These are phyloP conservation scores for Myotis davidii DNA, from an alignment of 2,113 vertebrate genomes.

Conservation along the genomic window DNA sequence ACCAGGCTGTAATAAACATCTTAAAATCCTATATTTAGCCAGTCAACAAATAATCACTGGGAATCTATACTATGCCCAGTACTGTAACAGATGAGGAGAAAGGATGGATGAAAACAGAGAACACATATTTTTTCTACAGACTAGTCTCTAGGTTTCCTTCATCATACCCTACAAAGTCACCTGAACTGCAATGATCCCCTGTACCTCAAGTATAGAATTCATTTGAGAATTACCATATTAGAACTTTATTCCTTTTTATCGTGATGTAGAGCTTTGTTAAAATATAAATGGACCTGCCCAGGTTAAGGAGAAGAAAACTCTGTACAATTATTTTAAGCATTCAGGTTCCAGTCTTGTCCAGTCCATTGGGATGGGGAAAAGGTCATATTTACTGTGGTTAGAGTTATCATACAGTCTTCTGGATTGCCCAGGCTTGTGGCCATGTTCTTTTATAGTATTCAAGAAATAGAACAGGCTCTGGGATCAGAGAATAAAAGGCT, in stretches of 20 bases:
- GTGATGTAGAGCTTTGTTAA: background rate
- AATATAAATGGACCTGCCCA: background rate
- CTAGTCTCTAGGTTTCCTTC: background rate
- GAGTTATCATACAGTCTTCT: background rate
- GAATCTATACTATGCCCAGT: background rate
- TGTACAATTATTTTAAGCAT: background rate
- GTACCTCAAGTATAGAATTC: background rate
- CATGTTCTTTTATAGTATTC: background rate
- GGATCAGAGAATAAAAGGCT: background rate
- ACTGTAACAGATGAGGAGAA: background rate
- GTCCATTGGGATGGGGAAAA: background rate
- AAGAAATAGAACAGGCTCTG: background rate
- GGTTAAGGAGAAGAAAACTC: background rate
- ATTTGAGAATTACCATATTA: background rate
- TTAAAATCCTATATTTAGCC: background rate
- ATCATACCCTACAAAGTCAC: background rate
- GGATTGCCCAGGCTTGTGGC: background rate
- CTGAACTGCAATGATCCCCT: background rate
- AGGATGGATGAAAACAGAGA: background rate
- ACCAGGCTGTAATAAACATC: background rate
- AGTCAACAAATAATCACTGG: background rate
- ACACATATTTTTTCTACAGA: background rate
- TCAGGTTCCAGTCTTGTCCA: background rate
- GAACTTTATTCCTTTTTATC: background rate
- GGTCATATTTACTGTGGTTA: background rate